These are phyloP conservation scores for Urocolius indicus DNA, from an alignment of 2,113 vertebrate genomes.

Conservation along the genomic window DNA sequence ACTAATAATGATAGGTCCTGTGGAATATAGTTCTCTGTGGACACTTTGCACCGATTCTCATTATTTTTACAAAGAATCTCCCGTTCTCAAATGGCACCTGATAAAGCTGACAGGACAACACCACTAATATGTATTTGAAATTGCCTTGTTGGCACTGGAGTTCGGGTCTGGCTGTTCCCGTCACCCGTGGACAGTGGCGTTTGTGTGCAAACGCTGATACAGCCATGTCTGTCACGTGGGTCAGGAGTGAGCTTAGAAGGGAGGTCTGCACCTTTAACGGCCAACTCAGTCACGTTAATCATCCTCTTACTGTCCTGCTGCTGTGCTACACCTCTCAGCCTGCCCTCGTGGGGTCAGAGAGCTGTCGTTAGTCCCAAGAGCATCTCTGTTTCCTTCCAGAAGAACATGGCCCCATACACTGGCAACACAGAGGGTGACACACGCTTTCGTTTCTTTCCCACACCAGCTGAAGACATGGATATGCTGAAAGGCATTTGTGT, in stretches of 20 bases:
- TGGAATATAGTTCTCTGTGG: neutral
- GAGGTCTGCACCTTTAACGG: conserved; percentile 76
- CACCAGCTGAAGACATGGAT: conserved; percentile 39
- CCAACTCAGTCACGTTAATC: conserved; percentile 59
- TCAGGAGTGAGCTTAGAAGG: conserved; percentile 32
- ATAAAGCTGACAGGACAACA: neutral
- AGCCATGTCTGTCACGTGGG: neutral
- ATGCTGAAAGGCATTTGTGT: conserved; percentile 56
- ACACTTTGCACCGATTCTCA: neutral
- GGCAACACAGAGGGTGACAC: neutral
- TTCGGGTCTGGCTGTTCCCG: neutral
- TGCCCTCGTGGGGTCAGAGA: conserved; percentile 64
- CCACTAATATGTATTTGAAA: neutral
- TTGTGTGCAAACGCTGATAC: neutral
- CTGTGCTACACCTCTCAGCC: conserved; percentile 67
- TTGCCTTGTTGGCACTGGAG: neutral
- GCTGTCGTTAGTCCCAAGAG: conserved; percentile 20
- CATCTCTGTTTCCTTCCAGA: conserved; percentile 23
- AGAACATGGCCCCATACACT: neutral
- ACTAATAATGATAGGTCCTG: neutral
- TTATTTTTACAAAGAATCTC: neutral
- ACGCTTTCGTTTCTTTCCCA: neutral
- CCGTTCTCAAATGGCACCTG: neutral
- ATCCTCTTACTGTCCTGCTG: conserved; percentile 64
- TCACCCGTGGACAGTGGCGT: neutral